Conservation (phyloP, 2,113 vertebrate genomes). For the Oreochromis spilurus region DNA sequence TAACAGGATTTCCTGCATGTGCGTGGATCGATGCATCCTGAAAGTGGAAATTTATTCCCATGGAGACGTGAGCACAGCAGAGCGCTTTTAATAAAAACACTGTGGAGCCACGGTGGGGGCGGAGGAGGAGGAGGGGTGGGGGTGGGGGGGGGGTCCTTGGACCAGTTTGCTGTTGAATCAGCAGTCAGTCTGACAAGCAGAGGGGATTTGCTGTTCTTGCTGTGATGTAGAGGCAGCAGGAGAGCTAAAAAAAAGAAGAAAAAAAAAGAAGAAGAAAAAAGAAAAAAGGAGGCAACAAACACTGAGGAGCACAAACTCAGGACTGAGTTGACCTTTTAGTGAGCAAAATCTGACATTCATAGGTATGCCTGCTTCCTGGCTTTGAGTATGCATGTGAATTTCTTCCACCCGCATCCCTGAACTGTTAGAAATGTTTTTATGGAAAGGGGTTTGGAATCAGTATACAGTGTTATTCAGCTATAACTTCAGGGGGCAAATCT, state of each 20-base stretch:
- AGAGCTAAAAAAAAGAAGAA: background rate
- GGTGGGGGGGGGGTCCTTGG: background rate
- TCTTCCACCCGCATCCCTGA: background rate
- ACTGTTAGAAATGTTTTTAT: background rate
- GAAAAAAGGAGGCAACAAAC: background rate
- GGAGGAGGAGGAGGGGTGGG: background rate
- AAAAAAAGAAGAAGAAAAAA: rapidly evolving
- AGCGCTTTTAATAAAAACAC: constrained; percentile 3
- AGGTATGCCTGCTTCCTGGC: background rate
- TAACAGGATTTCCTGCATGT: constrained; percentile 32
- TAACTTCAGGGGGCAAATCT: background rate
- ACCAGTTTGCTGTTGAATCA: constrained; percentile 62
- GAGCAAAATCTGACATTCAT: background rate
- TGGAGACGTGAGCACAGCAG: constrained; percentile 46
- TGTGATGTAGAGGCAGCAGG: constrained; percentile 8
- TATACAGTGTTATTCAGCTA: background rate
- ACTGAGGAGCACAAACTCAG: background rate
- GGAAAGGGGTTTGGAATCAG: background rate
- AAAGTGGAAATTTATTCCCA: constrained; percentile 37
- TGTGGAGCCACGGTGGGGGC: background rate
- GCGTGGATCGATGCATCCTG: constrained; percentile 19
- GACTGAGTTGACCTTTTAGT: background rate
- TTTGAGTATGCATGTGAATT: background rate
- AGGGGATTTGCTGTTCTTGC: constrained; percentile 38
- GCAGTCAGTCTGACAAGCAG: constrained; percentile 51